Evolutionary conservation across 2,888 invertebrate genomes (phyloP).

Genomic region (Pecten maximus): DNA sequence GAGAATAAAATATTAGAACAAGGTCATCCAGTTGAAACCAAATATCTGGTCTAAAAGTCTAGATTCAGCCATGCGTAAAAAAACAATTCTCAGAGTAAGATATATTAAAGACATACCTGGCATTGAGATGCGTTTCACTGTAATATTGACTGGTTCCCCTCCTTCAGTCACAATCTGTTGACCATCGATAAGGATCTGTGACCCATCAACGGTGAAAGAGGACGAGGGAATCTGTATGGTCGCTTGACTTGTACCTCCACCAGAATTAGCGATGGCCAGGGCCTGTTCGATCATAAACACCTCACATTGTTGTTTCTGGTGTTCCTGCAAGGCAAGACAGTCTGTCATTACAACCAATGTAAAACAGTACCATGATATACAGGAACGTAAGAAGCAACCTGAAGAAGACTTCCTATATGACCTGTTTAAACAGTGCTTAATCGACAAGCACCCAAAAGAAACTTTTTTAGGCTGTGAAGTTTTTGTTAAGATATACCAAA

Average conservation of each 20-base stretch:
- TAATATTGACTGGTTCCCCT: slow-evolving; percentile 61
- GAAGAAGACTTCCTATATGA: too few relatives aligned
- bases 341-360: not conserved
- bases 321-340: slow-evolving; percentile 70
- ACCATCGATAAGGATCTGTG: slow-evolving; percentile 68
- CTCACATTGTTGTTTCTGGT: slow-evolving; percentile 76
- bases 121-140: slow-evolving; percentile 61
- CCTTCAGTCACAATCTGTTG: slow-evolving; percentile 67
- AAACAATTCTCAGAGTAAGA: too few relatives aligned
- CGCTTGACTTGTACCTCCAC: slow-evolving; percentile 73
- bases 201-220: slow-evolving; percentile 60
- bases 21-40: too few relatives aligned
- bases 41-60: too few relatives aligned
- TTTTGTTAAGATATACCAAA: too few relatives aligned
- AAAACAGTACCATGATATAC: not conserved
- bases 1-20: too few relatives aligned
- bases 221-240: slow-evolving; percentile 76
- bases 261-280: slow-evolving; percentile 73
- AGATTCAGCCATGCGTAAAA: too few relatives aligned
- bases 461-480: too few relatives aligned
- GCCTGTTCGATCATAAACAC: slow-evolving; percentile 79
- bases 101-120: slow-evolving; percentile 57
- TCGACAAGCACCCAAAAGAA: not conserved
- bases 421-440: too few relatives aligned
- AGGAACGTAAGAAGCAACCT: not conserved